These are phyloP conservation scores for Synodontis membranacea DNA, from an alignment of 2,113 vertebrate species.

Conservation along the genomic window DNA sequence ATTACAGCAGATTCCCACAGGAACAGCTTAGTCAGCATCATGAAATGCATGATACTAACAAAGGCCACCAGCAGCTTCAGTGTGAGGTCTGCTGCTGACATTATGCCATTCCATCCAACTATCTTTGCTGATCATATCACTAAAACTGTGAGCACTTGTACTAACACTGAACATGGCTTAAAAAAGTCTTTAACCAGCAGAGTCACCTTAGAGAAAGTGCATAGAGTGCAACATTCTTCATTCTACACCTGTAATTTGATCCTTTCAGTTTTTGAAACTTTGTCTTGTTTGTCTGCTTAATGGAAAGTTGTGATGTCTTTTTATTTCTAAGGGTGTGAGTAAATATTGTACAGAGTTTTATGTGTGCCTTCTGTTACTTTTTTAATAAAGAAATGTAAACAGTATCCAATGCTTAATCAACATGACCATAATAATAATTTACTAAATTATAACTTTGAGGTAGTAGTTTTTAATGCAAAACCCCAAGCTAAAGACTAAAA, in stretches of 20 bases:
- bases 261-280: constrained; percentile 29
- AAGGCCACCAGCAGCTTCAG: constrained; percentile 63
- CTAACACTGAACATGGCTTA: constrained; percentile 18
- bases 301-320: constrained; percentile 37
- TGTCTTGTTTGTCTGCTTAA: constrained; percentile 22
- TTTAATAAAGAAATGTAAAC: constrained; percentile 38
- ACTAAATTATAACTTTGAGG: background rate
- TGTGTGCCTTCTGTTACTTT: constrained; percentile 24
- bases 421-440: background rate
- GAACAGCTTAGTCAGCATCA: constrained; percentile 71
- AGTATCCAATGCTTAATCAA: background rate
- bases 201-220: constrained; percentile 34
- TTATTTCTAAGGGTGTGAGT: constrained; percentile 28
- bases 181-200: constrained; percentile 35
- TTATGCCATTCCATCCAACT: constrained; percentile 61
- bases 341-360: constrained; percentile 41
- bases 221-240: constrained; percentile 27
- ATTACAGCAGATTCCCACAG: constrained; percentile 72
- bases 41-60: constrained; percentile 57
- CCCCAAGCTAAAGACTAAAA: background rate
- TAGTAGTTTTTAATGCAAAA: background rate
- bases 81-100: constrained; percentile 69
- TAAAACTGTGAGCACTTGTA: constrained; percentile 61
- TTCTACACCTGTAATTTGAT: constrained; percentile 39
- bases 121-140: constrained; percentile 66